Evolutionary conservation across 2,888 invertebrate species (phyloP), one percentile per base, ranked within the genome.

Genomic region (Caenorhabditis panamensis): DNA sequence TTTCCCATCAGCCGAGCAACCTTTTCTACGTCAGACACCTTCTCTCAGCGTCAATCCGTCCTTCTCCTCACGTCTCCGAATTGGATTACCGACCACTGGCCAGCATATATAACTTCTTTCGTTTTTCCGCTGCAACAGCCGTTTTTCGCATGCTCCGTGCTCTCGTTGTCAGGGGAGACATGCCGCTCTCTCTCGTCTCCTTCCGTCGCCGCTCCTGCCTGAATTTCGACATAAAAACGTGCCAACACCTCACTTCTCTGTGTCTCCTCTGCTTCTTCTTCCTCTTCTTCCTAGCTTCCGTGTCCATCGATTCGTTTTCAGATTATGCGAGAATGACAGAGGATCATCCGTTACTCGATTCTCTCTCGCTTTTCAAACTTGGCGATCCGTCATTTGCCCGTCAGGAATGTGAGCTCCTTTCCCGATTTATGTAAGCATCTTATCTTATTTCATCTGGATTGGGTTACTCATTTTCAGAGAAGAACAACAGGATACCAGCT

Each of bases 141-240:
- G 47, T 67, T 67, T 64, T 53, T 53, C 53, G 26, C 59, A 31
- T 31, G 31, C 31, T 31, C 59, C 44, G 8, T 61, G 53, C 44
- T 58, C 59, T 36, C 49, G 76, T 76, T 68, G 68, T 68, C 76
- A 76, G 47, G 67, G 76, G n/a, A 75, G 61, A 75, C 44, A 49
- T 41, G 31, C 61, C n/a, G n/a, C n/a, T n/a, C n/a, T 56, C 62
- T 58, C 36, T 51, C 31, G 16, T 11, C 36, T 26, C 36, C 22
- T 66, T 44, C 41, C 13, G 18, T 28, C 49, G 47, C 24, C 20
- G 36, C 54, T 71, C 24, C 26, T 44, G n/a, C 18, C 26, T 26
- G 58, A 64, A 66, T 66, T 75, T 49, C 66, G 37, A 75, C 71
- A 71, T 71, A 54, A 62, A 71, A 58, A 71, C 59, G 62, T 59